A percentile compares a stretch with the other conserved stretches of the same genome.
Evolutionary conservation across 2,113 vertebrate genomes (phyloP).

Genomic region (Herpetotheres cachinnans): DNA sequence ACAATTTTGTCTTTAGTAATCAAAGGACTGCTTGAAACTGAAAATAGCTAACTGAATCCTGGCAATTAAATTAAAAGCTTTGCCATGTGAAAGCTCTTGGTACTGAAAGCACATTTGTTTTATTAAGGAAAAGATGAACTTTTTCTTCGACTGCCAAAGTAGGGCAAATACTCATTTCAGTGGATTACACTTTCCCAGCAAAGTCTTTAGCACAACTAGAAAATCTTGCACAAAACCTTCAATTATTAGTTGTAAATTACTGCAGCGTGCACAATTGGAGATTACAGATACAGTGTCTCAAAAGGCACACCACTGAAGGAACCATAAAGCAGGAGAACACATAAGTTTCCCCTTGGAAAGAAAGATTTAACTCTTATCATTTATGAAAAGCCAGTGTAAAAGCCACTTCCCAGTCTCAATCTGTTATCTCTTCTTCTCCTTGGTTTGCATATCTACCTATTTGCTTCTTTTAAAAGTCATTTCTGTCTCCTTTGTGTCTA

Average conservation of each 20-base stretch:
- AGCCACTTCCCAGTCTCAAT: not conserved
- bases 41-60: not conserved
- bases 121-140: not conserved
- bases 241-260: not conserved
- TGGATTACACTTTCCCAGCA: not conserved
- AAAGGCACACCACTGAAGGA: not conserved
- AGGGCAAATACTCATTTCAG: not conserved
- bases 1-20: not conserved
- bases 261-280: not conserved
- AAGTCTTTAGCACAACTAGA: not conserved
- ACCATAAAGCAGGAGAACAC: not conserved
- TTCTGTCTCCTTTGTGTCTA: not conserved
- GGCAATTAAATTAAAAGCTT: slow-evolving; percentile 22
- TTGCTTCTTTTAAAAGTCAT: not conserved
- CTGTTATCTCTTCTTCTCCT: not conserved
- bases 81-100: not conserved
- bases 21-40: not conserved
- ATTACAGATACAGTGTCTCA: not conserved
- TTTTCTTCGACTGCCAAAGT: not conserved
- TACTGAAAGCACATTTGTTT: slow-evolving; percentile 1
- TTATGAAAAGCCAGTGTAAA: not conserved
- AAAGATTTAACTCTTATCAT: not conserved
- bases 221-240: not conserved
- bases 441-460: not conserved
- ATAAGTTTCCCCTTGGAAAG: not conserved